These are phyloP conservation scores for Actias luna DNA, from an alignment of 2,888 invertebrate species.

Conservation along the genomic window DNA sequence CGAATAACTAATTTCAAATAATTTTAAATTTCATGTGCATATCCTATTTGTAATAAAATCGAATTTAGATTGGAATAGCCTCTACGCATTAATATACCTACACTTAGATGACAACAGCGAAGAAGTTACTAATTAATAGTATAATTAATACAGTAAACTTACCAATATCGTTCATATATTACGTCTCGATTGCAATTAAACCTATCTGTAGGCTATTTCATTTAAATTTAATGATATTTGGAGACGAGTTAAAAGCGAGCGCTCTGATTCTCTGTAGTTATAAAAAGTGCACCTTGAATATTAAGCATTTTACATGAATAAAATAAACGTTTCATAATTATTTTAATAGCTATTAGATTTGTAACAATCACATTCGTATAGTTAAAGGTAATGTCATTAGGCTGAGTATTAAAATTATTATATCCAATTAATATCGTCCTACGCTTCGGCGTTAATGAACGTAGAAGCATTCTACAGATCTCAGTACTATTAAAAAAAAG, in stretches of 20 bases:
- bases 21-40: too few relatives aligned
- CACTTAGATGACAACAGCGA: neutral
- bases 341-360: conserved; percentile 44
- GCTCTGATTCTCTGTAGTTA: conserved; percentile 8
- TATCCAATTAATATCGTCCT: conserved; percentile 66
- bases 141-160: conserved; percentile 1
- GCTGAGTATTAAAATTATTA: conserved; percentile 55
- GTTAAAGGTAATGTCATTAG: conserved; percentile 46
- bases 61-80: too few relatives aligned
- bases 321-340: conserved; percentile 43
- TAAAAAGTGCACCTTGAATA: conserved; percentile 16
- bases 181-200: neutral
- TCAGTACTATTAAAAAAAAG: conserved; percentile 28
- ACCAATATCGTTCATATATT: conserved; percentile 7
- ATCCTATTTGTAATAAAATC: too few relatives aligned
- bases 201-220: conserved; percentile 6
- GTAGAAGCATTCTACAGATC: conserved; percentile 35
- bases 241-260: conserved; percentile 14
- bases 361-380: conserved; percentile 46
- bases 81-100: too few relatives aligned
- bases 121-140: neutral
- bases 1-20: too few relatives aligned
- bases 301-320: conserved; percentile 30
- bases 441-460: conserved; percentile 48
- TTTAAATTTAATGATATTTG: conserved; percentile 13